Evolutionary conservation across 2,888 invertebrate genomes (phyloP).

Genomic region (Subacronicta megacephala): DNA sequence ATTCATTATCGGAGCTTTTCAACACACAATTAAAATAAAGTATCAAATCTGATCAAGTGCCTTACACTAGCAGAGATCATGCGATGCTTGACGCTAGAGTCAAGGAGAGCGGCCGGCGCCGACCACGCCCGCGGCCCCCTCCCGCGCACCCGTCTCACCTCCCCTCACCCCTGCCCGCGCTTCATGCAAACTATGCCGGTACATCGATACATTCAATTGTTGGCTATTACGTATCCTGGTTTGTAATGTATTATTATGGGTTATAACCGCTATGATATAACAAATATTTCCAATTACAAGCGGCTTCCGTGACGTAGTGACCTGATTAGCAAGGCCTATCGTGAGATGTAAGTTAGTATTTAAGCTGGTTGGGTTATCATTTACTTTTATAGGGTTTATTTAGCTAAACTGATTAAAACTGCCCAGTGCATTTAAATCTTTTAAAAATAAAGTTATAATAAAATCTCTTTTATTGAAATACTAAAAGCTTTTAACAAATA

Average conservation of each 20-base stretch:
- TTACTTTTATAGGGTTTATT: conserved; percentile 2
- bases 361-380: conserved; percentile 21
- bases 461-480: too few relatives aligned
- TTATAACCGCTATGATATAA: conserved; percentile 63
- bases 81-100: conserved; percentile 88
- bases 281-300: conserved; percentile 62
- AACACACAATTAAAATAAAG: conserved; percentile 49
- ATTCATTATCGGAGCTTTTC: conserved; percentile 14
- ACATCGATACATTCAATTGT: conserved; percentile 74
- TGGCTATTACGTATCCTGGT: conserved; percentile 78
- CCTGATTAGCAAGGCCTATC: conserved; percentile 44
- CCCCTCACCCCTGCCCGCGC: conserved; percentile 67
- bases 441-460: too few relatives aligned
- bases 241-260: conserved; percentile 64
- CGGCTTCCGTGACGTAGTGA: conserved; percentile 59
- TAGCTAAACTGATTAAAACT: too few relatives aligned
- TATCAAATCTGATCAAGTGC: conserved; percentile 63
- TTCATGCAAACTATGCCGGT: conserved; percentile 67
- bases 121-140: conserved; percentile 83
- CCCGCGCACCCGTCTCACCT: conserved; percentile 56
- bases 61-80: conserved; percentile 81
- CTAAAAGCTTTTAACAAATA: too few relatives aligned
- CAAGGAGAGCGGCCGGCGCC: conserved; percentile 89
- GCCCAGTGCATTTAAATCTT: too few relatives aligned
- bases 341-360: conserved; percentile 16